Percentiles rank a stretch among this genome's conserved stretches.
phyloP scores from a whole-genome alignment of 1,140 invertebrate species.

The Papilio aristodemus region DNA sequence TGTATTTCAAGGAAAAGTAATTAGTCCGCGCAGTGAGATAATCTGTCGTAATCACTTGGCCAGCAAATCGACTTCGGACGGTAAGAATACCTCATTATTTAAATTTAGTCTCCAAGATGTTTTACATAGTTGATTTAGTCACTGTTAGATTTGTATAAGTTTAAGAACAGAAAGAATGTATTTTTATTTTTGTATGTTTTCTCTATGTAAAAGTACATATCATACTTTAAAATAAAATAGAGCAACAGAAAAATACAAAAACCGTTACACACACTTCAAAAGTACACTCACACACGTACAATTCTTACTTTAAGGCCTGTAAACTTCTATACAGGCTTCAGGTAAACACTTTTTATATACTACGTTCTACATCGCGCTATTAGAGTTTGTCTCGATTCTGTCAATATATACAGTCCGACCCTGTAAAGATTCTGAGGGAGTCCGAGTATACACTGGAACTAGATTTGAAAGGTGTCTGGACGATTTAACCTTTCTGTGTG shows the following conservation, averaged over 20 bases:
- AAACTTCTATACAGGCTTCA: neutral
- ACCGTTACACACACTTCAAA: neutral
- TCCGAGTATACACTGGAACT: slow-evolving; percentile 14
- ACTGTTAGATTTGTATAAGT: no score
- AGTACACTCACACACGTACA: neutral
- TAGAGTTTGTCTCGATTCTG: neutral
- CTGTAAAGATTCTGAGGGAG: neutral
- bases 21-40: no score
- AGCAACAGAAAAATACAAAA: neutral
- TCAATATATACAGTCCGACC: neutral
- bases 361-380: neutral
- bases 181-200: no score
- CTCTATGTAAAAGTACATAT: no score
- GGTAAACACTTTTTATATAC: slow-evolving; percentile 21
- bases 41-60: no score
- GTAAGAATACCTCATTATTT: no score
- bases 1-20: no score
- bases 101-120: no score
- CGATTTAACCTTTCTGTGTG: neutral
- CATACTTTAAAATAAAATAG: neutral
- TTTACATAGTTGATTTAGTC: no score
- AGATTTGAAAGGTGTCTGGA: slow-evolving; percentile 6
- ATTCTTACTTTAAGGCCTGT: neutral
- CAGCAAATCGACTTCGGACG: no score
- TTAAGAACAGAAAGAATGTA: no score